Conservation (phyloP, 2,113 vertebrate genomes). For the Poecile atricapillus region DNA sequence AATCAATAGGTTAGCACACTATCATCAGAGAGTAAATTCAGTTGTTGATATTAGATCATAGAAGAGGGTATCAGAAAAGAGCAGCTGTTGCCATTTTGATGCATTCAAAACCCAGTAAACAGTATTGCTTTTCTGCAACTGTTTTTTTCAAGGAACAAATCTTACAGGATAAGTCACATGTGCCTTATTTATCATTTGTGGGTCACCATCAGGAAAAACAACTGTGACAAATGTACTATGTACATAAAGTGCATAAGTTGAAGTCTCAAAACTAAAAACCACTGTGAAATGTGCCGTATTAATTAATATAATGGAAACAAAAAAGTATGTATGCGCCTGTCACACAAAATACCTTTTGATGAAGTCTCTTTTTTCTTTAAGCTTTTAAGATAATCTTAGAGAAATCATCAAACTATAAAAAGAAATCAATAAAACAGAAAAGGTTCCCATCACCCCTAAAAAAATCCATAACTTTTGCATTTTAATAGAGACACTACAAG, state of each 20-base stretch:
- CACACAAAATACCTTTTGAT: constrained; percentile 74
- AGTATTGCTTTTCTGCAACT: neutral
- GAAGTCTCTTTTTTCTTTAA: constrained; percentile 75
- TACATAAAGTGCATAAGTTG: neutral
- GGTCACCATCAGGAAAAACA: neutral
- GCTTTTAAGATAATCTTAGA: constrained; percentile 83
- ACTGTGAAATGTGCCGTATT: neutral
- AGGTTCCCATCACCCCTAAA: constrained; percentile 77
- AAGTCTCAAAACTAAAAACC: neutral
- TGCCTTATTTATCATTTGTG: neutral
- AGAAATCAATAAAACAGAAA: constrained; percentile 83
- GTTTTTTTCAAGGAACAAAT: neutral
- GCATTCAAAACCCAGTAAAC: neutral
- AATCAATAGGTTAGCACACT: constrained; percentile 64
- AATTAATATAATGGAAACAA: constrained; percentile 32
- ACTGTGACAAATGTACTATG: neutral
- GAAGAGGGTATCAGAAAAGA: neutral
- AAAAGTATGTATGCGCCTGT: constrained; percentile 42
- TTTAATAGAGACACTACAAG: constrained; percentile 78
- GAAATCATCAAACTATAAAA: constrained; percentile 86
- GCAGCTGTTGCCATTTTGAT: neutral
- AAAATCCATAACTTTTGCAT: constrained; percentile 82
- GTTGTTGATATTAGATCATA: neutral
- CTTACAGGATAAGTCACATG: neutral
- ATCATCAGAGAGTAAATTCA: neutral